Base-by-base conservation (phyloP, 2,113 vertebrate genomes). In the Rhombomys opimus region DNA sequence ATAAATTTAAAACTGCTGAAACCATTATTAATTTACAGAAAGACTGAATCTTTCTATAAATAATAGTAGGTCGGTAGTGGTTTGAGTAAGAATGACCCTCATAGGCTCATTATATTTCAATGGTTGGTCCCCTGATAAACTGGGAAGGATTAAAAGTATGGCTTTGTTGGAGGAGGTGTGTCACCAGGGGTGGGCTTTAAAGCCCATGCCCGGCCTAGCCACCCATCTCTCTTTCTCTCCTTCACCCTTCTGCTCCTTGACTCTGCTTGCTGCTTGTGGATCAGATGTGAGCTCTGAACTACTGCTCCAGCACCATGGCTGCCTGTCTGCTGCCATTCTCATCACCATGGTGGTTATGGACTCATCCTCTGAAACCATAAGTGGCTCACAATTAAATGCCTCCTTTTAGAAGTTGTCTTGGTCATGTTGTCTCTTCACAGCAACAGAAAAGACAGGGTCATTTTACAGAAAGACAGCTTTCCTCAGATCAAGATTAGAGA, bases 11-110 rank as follows among this genome's bases (percentile, higher is more conserved):
- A 27, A 65, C 77, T 87, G 18, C 57, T 89, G 41, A 50, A 88
- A 85, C 14, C 41, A 88, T 88, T 35, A 41, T 81, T 89, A 86
- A 93, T 70, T 94, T 32, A 91, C 63, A 72, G 59, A 91, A 91
- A 91, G 72, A 52, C 4, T 75, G 14, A 81, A 61, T 27, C n/a
- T 81, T 93, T 38, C n/a, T n/a, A 65, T 22, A 96, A 95, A 80
- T 86, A 76, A 89, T 12, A 81, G 23, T 4, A 81, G 18, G 65
- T 38, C 54, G 14, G 54, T n/a, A 57, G 10, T n/a, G 78, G 20
- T n/a, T n/a, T n/a, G 35, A 59, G n/a, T 59, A 2, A n/a, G 32
- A 59, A 38, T 7, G 11, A 81, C 32, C 30, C 50, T 54, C 77
- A 81, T 12, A 81, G 77, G 1, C 30, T 35, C 50, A 41, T 35